Conservation (phyloP, 2,797 vertebrate genomes). For the Tragelaphus eurycerus region DNA sequence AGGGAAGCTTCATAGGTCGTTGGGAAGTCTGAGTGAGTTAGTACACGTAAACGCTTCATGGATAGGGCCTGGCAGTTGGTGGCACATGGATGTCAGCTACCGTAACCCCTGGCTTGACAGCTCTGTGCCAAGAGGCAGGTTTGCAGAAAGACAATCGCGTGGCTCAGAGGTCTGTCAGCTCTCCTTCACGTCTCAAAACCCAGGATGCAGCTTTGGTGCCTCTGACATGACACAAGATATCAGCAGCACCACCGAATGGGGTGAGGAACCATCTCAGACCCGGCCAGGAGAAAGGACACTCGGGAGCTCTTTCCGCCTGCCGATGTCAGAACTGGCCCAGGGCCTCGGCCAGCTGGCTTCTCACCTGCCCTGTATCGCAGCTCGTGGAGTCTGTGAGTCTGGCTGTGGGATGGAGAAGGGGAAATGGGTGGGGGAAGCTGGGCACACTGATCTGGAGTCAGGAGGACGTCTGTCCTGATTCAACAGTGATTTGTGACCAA, state of each 20-base stretch:
- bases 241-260: background rate
- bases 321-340: background rate
- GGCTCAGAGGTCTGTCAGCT: background rate
- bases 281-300: background rate
- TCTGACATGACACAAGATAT: background rate
- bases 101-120: background rate
- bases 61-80: background rate
- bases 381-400: background rate
- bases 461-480: background rate
- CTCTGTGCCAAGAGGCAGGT: background rate
- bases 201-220: background rate
- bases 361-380: fast-evolving
- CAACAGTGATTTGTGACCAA: background rate
- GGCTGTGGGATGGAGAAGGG: background rate
- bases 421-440: background rate
- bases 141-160: background rate
- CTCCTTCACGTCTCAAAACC: background rate
- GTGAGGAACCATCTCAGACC: background rate
- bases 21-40: background rate
- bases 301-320: background rate
- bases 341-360: background rate
- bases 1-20: background rate
- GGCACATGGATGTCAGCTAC: background rate
- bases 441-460: fast-evolving
- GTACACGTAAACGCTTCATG: fast-evolving